A percentile compares a stretch with the other conserved stretches of the same genome.
phyloP scores from a whole-genome alignment of 2,888 invertebrate genomes.

The Macaria liturata region DNA sequence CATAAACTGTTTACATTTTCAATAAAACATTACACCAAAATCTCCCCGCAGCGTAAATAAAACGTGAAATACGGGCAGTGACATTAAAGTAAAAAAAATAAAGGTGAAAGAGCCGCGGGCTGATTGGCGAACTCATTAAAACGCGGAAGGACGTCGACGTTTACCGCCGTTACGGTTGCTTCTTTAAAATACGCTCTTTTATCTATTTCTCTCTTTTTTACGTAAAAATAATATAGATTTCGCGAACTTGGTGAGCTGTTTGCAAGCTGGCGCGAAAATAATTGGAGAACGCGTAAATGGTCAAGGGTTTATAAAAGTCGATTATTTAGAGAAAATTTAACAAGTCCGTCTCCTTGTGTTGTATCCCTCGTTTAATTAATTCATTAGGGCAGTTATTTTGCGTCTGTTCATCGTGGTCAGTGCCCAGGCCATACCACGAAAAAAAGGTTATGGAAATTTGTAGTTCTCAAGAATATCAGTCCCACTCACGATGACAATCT shows the following conservation, averaged over 20 bases:
- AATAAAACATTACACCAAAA: background rate
- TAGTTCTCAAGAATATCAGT: too few species aligned
- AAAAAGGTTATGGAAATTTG: too few species aligned
- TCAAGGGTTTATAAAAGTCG: too few species aligned
- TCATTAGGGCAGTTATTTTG: too few species aligned
- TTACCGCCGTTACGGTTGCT: slow-evolving; percentile 48
- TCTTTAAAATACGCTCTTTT: slow-evolving; percentile 35
- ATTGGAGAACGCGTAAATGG: too few species aligned
- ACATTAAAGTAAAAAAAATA: slow-evolving; percentile 35
- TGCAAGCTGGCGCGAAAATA: background rate
- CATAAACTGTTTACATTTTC: too few species aligned
- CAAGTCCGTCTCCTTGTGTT: too few species aligned
- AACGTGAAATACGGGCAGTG: slow-evolving; percentile 25
- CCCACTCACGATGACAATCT: too few species aligned
- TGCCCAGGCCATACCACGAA: too few species aligned
- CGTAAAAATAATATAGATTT: slow-evolving; percentile 17
- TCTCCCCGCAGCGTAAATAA: slow-evolving; percentile 13
- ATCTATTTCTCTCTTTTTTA: slow-evolving; percentile 36
- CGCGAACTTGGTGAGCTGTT: background rate
- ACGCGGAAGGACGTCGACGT: slow-evolving; percentile 64
- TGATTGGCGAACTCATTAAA: slow-evolving; percentile 77
- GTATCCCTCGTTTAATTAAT: too few species aligned
- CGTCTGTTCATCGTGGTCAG: too few species aligned
- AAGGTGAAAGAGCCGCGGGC: slow-evolving; percentile 38
- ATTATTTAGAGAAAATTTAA: too few species aligned